phyloP scores from a whole-genome alignment of 1,140 invertebrate genomes.

The Lerema accius region DNA sequence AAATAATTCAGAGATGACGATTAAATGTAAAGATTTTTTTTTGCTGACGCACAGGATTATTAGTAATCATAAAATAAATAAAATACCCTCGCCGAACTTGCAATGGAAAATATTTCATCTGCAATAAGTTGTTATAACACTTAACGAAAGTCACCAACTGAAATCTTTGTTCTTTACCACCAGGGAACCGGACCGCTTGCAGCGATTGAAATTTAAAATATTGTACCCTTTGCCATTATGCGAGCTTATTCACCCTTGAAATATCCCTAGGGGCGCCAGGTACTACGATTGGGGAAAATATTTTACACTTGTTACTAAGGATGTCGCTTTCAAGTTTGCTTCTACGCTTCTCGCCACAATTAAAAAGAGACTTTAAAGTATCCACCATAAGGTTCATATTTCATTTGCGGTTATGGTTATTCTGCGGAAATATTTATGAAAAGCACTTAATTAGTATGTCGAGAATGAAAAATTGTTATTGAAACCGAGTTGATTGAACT shows the following conservation, averaged over 20 bases:
- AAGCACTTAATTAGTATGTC: conserved; percentile 82
- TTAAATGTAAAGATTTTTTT: background rate
- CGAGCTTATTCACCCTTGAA: conserved; percentile 83
- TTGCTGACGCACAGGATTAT: background rate
- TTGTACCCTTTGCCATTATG: conserved; percentile 83
- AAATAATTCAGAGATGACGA: too few species aligned
- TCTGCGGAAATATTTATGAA: conserved; percentile 73
- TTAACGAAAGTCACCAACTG: conserved; percentile 73
- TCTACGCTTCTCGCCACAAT: conserved; percentile 45
- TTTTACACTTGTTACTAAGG: conserved; percentile 82
- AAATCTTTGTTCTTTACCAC: conserved; percentile 75
- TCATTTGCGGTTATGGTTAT: conserved; percentile 28
- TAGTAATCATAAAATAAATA: background rate
- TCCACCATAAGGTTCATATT: conserved; percentile 53
- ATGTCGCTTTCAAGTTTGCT: conserved; percentile 73
- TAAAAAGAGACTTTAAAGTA: conserved; percentile 40
- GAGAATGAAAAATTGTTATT: conserved; percentile 82
- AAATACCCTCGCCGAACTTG: background rate
- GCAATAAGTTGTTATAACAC: conserved; percentile 71
- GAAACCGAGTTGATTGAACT: conserved; percentile 80
- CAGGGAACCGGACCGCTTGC: conserved; percentile 71
- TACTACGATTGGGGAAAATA: conserved; percentile 81
- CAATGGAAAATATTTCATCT: conserved; percentile 22
- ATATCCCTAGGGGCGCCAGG: conserved; percentile 82
- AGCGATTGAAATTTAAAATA: conserved; percentile 84